Evolutionary conservation across 2,113 vertebrate species (phyloP).

Genomic region (Xiphorhynchus elegans): DNA sequence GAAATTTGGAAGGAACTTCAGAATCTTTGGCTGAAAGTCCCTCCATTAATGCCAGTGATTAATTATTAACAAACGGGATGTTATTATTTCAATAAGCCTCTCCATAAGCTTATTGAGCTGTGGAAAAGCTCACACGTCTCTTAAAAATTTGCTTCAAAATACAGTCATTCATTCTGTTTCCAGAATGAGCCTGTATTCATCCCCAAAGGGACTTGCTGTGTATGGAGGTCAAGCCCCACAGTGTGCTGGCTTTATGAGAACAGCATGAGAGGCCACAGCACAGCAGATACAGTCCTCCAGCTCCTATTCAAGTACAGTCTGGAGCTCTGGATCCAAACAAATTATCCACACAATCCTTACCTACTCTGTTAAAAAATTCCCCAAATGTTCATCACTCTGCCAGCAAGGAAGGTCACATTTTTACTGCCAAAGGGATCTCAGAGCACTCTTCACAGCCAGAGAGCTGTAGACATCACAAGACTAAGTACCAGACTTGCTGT

Average conservation of each 20-base stretch:
- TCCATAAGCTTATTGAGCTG: not conserved
- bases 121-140: not conserved
- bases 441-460: not conserved
- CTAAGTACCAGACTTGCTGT: not conserved
- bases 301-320: not conserved
- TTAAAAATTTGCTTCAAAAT: not conserved
- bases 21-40: conserved; percentile 1
- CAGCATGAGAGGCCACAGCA: not conserved
- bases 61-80: conserved; percentile 43
- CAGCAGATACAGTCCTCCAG: not conserved
- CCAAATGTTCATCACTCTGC: rapidly evolving
- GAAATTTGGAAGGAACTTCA: conserved; percentile 13
- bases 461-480: rapidly evolving
- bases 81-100: conserved; percentile 40
- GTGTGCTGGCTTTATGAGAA: rapidly evolving
- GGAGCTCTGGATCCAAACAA: not conserved
- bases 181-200: not conserved
- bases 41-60: not conserved
- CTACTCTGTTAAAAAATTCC: not conserved
- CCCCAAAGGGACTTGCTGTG: not conserved
- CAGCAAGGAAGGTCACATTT: not conserved
- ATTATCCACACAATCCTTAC: not conserved
- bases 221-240: rapidly evolving
- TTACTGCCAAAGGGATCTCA: not conserved
- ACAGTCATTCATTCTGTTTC: not conserved